phyloP scores from a whole-genome alignment of 1,140 invertebrate genomes.

The Pseudoatta argentina region DNA sequence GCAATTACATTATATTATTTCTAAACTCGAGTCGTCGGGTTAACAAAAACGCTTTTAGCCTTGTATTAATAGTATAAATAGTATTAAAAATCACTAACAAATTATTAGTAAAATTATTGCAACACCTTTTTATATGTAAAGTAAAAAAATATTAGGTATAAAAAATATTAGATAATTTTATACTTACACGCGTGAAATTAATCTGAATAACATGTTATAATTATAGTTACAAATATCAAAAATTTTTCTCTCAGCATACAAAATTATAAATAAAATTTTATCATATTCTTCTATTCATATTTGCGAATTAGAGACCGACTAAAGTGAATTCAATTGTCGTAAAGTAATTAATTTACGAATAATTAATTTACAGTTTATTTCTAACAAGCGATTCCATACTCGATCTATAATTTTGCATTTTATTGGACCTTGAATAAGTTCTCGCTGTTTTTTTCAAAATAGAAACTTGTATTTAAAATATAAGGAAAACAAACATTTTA shows the following conservation, averaged over 20 bases:
- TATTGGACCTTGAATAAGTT: too few species aligned
- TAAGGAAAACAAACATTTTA: too few species aligned
- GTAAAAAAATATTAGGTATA: too few species aligned
- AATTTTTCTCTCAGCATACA: too few species aligned
- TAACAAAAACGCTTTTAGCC: background rate
- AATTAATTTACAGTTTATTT: background rate
- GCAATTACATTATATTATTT: background rate
- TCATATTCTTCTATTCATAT: background rate
- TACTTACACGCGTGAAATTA: too few species aligned
- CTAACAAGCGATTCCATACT: background rate
- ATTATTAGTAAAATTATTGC: too few species aligned
- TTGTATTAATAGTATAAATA: conserved; percentile 17
- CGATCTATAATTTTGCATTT: conserved; percentile 32
- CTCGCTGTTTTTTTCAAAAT: too few species aligned
- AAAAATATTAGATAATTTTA: too few species aligned
- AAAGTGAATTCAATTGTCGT: background rate
- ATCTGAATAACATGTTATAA: too few species aligned
- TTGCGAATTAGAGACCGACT: background rate
- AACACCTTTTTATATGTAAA: too few species aligned
- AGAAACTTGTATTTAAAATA: too few species aligned
- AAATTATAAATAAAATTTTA: background rate
- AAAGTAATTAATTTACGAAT: background rate
- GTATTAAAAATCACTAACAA: background rate
- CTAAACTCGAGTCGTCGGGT: background rate
- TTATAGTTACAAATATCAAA: too few species aligned